phyloP scores from a whole-genome alignment of 2,797 vertebrate species.

The Muscicapa striata region DNA sequence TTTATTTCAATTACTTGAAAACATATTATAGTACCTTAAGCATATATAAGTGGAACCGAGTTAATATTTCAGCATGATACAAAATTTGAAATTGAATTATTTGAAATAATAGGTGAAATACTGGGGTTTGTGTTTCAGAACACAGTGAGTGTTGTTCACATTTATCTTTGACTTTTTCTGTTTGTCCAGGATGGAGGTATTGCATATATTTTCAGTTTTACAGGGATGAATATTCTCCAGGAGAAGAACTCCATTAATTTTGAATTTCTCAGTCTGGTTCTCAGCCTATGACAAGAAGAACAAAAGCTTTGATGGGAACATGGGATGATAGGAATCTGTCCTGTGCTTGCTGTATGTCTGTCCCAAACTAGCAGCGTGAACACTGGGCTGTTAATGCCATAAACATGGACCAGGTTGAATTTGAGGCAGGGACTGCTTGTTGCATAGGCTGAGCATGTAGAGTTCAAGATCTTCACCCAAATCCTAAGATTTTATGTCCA shows the following conservation, averaged over 20 bases:
- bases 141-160: not conserved
- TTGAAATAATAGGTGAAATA: not conserved
- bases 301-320: not conserved
- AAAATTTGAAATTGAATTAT: not conserved
- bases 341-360: not conserved
- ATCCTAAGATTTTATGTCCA: not conserved
- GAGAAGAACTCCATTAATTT: not conserved
- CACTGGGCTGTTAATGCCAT: not conserved
- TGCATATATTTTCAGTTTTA: not conserved
- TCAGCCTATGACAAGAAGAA: not conserved
- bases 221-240: not conserved
- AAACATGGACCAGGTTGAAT: not conserved
- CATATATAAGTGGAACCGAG: not conserved
- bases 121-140: not conserved
- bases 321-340: not conserved
- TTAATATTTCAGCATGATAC: not conserved
- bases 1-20: conserved; percentile 31
- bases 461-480: not conserved
- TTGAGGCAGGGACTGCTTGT: not conserved
- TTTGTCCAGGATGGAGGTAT: not conserved
- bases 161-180: not conserved
- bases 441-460: not conserved
- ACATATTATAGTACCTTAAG: not conserved
- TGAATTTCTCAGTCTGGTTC: not conserved
- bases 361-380: not conserved